Percentiles rank a stretch among this genome's conserved stretches.
Evolutionary conservation across 2,888 invertebrate genomes (phyloP).

Genomic region (Abrostola tripartita): DNA sequence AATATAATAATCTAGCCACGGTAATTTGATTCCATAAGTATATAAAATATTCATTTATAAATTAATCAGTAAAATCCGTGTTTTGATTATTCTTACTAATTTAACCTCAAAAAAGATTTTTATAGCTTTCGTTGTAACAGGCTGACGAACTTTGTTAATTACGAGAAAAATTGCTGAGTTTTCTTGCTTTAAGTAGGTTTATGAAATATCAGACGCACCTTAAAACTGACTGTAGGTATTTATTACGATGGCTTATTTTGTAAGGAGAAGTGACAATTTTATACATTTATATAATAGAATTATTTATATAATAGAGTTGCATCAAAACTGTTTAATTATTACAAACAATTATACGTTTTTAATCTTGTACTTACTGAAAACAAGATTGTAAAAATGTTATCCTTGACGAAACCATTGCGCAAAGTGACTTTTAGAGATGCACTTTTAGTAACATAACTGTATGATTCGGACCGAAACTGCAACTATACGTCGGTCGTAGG

Average conservation of each 20-base stretch:
- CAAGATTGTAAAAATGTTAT: no score
- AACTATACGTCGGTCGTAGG: no score
- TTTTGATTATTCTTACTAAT: constrained; percentile 11
- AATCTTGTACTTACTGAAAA: no score
- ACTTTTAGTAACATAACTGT: no score
- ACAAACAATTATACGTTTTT: no score
- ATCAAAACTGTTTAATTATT: no score
- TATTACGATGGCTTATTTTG: not conserved
- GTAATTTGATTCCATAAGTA: not conserved
- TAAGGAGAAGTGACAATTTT: not conserved
- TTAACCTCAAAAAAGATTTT: constrained; percentile 13
- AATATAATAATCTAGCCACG: not conserved
- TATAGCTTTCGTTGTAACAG: constrained; percentile 1
- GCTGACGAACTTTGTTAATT: constrained; percentile 28
- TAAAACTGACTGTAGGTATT: not conserved
- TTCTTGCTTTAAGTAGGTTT: constrained; percentile 11
- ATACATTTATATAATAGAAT: constrained; percentile 2
- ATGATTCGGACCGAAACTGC: no score
- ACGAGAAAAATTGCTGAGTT: constrained; percentile 12
- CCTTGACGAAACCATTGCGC: no score
- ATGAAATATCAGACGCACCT: not conserved
- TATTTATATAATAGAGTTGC: not conserved
- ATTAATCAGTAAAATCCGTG: not conserved
- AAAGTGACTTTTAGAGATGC: no score
- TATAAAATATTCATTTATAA: not conserved